Evolutionary conservation across 1,140 invertebrate species (phyloP), one percentile per base, ranked within the genome.

Genomic region (Helicorthomorpha holstii): DNA sequence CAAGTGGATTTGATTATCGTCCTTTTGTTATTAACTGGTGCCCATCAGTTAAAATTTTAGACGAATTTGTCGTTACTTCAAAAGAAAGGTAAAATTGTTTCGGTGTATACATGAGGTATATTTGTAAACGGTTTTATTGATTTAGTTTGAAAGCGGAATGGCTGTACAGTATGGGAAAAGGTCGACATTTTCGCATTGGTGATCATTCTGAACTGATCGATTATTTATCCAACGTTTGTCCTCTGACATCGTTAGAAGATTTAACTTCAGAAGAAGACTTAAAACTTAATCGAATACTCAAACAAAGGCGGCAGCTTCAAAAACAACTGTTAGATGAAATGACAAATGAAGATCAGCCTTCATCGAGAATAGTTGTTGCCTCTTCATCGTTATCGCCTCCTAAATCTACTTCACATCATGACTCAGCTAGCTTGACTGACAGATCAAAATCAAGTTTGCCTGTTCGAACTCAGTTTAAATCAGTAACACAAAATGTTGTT

Each of bases 11-110:
- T 71, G 85, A 92, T 66, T 89, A 91, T 69, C 77, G 89, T 55
- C 88, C 89, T 42, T 93, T 87, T 74, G 75, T 92, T 54, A 77
- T 92, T 51, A 93, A 92, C 69, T 93, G 89, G 88, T 86, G 86
- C 67, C 78, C 87, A 73, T 82, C 77, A 64, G 75, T 93, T 2
- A 82, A 83, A 66, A 76, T 82, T 16, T 80, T 94, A 43, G 90
- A 94, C 71, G 88, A 86, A 38, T 87, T 81, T 68, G 76, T 82
- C 49, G 83, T 93, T 48, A 82, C 83, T 66, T 82, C 87, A 44
- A 83, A 90, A 60, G 89, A 94, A 75, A 85, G 82, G 84, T 87
- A 72, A 72, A n/a, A n/a, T n/a, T n/a, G n/a, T n/a, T 38, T 38
- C 7, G 34, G 34, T 38, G 7, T 38, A 12, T 45, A 12, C 21